phyloP scores from a whole-genome alignment of 2,113 vertebrate genomes.

The pig (Sus scrofa) region T2T-Sscrofa CM000823.6:13987501-13988000 shows the following conservation, averaged over 20 bases:
- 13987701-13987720: background rate
- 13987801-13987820: background rate
- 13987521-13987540: background rate
- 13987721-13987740: background rate
- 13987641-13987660: background rate
- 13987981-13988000: background rate
- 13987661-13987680: background rate
- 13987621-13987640: background rate
- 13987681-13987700: background rate
- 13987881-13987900: background rate
- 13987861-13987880: background rate
- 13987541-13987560: background rate
- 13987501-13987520: background rate
- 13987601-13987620: background rate
- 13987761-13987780: background rate
- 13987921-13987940: background rate
- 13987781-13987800: background rate
- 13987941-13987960: background rate
- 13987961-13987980: accelerated
- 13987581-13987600: background rate
- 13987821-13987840: background rate
- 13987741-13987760: background rate
- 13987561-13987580: background rate
- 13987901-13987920: background rate
- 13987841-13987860: background rate